Conservation (phyloP, 2,797 vertebrate species). For the Petrocephalus schoutedeni region DNA sequence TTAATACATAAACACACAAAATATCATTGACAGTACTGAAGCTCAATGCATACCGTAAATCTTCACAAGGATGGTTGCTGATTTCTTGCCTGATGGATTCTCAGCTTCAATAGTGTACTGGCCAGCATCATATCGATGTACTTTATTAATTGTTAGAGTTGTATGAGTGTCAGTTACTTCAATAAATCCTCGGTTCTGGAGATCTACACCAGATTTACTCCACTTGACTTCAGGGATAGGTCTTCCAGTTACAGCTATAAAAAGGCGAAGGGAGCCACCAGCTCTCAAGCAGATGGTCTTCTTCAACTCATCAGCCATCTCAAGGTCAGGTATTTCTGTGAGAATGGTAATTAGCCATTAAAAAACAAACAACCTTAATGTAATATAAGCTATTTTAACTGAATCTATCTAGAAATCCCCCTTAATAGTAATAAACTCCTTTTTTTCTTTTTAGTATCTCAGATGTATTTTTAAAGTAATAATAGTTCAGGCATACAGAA, state of each 20-base stretch:
- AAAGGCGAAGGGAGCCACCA: constrained; percentile 80
- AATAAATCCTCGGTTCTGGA: constrained; percentile 84
- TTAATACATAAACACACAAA: not conserved
- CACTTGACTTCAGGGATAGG: constrained; percentile 81
- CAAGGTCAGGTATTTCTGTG: constrained; percentile 92
- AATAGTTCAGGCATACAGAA: too few relatives aligned
- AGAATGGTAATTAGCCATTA: constrained; percentile 21
- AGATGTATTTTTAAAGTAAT: too few relatives aligned
- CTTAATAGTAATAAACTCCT: not conserved
- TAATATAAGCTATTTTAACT: not conserved
- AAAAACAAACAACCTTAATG: not conserved
- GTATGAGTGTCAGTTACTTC: constrained; percentile 83
- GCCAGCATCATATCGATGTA: constrained; percentile 93
- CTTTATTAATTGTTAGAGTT: constrained; percentile 88
- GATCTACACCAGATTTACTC: constrained; percentile 85
- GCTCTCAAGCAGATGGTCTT: constrained; percentile 93
- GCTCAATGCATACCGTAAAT: constrained; percentile 78
- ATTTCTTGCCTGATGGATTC: constrained; percentile 93
- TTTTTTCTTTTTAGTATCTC: not conserved
- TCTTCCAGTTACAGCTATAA: constrained; percentile 82
- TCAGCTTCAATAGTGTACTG: constrained; percentile 90
- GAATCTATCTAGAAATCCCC: not conserved
- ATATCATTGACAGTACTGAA: not conserved
- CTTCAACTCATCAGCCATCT: constrained; percentile 89
- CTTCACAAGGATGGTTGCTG: constrained; percentile 85